Evolutionary conservation across 2,113 vertebrate species (phyloP).

Genomic region (Dasypus novemcinctus): DNA sequence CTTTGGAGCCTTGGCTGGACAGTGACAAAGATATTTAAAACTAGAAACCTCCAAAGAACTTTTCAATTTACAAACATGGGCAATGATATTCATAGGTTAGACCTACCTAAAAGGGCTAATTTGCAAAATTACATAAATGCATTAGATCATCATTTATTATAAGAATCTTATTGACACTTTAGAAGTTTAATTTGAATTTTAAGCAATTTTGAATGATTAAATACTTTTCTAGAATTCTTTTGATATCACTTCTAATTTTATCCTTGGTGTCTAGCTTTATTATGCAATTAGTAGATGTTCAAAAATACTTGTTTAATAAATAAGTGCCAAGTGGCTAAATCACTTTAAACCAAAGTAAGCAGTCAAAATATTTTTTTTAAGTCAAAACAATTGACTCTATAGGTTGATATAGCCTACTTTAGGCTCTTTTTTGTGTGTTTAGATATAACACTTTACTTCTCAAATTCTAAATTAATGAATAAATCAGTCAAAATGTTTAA

Average conservation of each 20-base stretch:
- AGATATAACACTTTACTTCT: neutral
- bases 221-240: neutral
- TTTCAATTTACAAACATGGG: neutral
- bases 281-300: neutral
- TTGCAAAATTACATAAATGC: neutral
- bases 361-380: neutral
- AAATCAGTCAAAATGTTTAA: neutral
- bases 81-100: neutral
- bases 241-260: slow-evolving; percentile 8
- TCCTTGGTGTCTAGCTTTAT: neutral
- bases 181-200: neutral
- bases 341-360: neutral
- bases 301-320: neutral
- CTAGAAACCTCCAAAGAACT: neutral
- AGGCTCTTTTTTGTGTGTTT: neutral
- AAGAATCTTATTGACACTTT: neutral
- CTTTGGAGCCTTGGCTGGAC: neutral
- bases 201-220: neutral
- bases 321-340: neutral
- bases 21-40: neutral
- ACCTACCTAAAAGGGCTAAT: neutral
- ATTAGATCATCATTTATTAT: neutral
- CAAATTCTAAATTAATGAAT: neutral
- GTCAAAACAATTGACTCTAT: neutral
- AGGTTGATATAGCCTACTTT: neutral